Evolutionary conservation across 2,888 invertebrate species (phyloP), one percentile per base, ranked within the genome.

Genomic region (Mythimna albipuncta): DNA sequence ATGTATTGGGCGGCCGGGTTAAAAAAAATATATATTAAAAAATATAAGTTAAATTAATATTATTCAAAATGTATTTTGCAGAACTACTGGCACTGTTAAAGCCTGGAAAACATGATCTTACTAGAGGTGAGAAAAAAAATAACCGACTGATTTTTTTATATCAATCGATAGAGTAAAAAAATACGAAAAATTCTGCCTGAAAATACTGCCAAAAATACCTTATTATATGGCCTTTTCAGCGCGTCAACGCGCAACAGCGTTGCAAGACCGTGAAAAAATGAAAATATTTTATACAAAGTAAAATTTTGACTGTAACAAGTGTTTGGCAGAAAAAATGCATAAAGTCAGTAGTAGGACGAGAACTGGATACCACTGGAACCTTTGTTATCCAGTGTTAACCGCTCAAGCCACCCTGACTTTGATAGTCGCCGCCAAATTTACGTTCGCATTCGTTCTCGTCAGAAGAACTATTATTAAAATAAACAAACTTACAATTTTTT

Each of bases 361-460:
- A 67, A 67, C 66, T 11, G 4, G 64, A 1, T 32, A 11, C 6
- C 64, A 44, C 66, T 16, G n/a, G 13, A 13, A 67, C 64, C 67
- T 35, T 47, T 26, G 11, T n/a, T n/a, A 26, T 3, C 26, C 67
- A n/a, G 64, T 64, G 64, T 5, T 35, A 64, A 6, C 44, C 44
- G n/a, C 16, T 64, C n/a, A 2, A 19, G n/a, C 67, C 67, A 64
- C 64, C 4, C 64, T 35, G 67, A 21, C 32, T 67, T 67, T 64
- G 32, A 16, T 44, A 16, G 21, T n/a, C 21, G 16, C 6, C 6
- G 16, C 11, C n/a, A 64, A 67, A 16, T 64, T 16, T n/a, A n/a
- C 2, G 32, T 41, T 1, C 41, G 4, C 16, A 21, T 32, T 62
- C 54, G 21, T 21, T 4, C 21, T 21, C 54, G 41, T 32, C 63